Conservation (phyloP, 2,797 vertebrate genomes). For the Gadopsis marmoratus region DNA sequence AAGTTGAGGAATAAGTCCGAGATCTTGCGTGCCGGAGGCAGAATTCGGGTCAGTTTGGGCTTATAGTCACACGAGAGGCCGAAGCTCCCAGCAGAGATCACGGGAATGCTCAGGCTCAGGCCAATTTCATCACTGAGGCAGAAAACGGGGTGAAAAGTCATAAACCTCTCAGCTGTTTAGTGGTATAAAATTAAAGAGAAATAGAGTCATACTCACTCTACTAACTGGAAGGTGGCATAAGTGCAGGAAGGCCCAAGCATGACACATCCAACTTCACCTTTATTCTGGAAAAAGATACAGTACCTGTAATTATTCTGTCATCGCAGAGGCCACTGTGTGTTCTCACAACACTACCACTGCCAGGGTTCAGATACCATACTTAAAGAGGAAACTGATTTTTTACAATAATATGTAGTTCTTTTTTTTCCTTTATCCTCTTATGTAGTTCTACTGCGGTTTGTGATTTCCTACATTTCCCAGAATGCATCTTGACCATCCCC, state of each 20-base stretch:
- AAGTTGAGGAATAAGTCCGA: constrained; percentile 87
- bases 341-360: background rate
- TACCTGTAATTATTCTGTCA: background rate
- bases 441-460: background rate
- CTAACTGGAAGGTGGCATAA: constrained; percentile 93
- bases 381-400: background rate
- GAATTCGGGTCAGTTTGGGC: constrained; percentile 89
- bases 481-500: background rate
- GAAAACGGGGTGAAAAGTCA: constrained; percentile 3
- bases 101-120: constrained; percentile 87
- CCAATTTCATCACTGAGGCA: constrained; percentile 84
- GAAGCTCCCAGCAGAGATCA: constrained; percentile 97
- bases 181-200: background rate
- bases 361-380: background rate
- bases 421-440: too few relatives aligned
- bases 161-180: background rate
- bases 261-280: constrained; percentile 84
- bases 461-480: background rate
- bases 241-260: constrained; percentile 95
- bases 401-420: background rate
- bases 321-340: background rate
- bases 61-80: constrained; percentile 95
- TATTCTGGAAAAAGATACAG: constrained; percentile 57
- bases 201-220: constrained; percentile 89
- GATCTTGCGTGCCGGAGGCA: constrained; percentile 93